phyloP scores from a whole-genome alignment of 2,888 invertebrate species.

The Ennomos erosarius region DNA sequence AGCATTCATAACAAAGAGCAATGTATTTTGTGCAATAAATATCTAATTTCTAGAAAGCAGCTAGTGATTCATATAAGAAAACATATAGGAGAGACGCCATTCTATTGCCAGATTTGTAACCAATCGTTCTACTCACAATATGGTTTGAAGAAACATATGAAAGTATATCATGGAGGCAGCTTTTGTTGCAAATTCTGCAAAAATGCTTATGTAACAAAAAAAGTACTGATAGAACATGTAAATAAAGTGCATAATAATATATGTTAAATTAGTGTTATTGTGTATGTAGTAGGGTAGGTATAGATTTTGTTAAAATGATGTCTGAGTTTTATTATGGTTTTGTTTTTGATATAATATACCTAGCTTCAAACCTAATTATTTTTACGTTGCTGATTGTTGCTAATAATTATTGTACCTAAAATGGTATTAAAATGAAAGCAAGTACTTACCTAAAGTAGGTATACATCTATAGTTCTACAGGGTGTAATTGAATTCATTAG shows the following conservation, averaged over 20 bases:
- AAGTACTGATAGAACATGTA: conserved; percentile 62
- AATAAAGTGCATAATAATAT: conserved; percentile 57
- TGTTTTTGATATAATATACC: too few species aligned
- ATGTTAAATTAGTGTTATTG: conserved; percentile 46
- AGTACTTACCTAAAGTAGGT: too few species aligned
- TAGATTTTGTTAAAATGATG: too few species aligned
- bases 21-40: conserved; percentile 69
- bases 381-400: too few species aligned
- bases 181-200: conserved; percentile 70
- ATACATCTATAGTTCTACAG: too few species aligned
- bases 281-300: too few species aligned
- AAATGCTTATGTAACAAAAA: conserved; percentile 57
- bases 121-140: conserved; percentile 62
- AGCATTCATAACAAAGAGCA: conserved; percentile 58
- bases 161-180: conserved; percentile 63
- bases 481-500: too few species aligned
- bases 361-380: too few species aligned
- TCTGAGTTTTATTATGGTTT: too few species aligned
- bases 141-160: conserved; percentile 64
- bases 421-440: too few species aligned
- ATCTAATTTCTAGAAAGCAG: conserved; percentile 61
- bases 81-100: conserved; percentile 71
- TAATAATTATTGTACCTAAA: too few species aligned
- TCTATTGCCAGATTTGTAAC: conserved; percentile 64
- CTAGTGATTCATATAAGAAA: conserved; percentile 73